Conservation (phyloP, 2,113 vertebrate genomes). For the Callionymus lyra region DNA sequence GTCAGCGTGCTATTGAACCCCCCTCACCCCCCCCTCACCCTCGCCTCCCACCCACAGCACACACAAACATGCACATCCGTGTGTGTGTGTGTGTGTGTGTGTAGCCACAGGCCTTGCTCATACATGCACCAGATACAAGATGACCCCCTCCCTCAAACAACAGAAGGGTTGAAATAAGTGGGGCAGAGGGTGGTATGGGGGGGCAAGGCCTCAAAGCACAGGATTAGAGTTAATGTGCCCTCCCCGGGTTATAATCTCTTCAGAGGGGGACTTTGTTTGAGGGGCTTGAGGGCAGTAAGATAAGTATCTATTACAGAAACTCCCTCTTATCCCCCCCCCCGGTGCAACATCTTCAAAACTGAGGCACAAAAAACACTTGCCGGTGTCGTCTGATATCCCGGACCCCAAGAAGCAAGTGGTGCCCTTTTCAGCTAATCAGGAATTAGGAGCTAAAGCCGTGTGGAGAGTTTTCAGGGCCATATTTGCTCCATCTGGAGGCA, state of each 20-base stretch:
- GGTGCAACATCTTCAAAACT: slow-evolving; percentile 58
- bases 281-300: slow-evolving; percentile 71
- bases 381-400: slow-evolving; percentile 65
- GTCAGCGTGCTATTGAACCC: slow-evolving; percentile 63
- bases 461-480: slow-evolving; percentile 63
- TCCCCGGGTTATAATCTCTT: slow-evolving; percentile 78
- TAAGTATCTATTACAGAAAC: slow-evolving; percentile 81
- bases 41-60: slow-evolving; percentile 19
- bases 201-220: slow-evolving; percentile 68
- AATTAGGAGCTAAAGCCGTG: slow-evolving; percentile 70
- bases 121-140: slow-evolving; percentile 60
- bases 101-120: slow-evolving; percentile 64
- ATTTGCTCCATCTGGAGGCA: slow-evolving; percentile 73
- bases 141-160: slow-evolving; percentile 42
- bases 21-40: slow-evolving; percentile 32
- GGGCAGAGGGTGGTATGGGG: slow-evolving; percentile 57
- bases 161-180: slow-evolving; percentile 68
- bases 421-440: slow-evolving; percentile 72
- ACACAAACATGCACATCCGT: slow-evolving; percentile 33
- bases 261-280: slow-evolving; percentile 76
- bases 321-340: slow-evolving; percentile 60
- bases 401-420: slow-evolving; percentile 66
- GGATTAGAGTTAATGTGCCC: slow-evolving; percentile 82
- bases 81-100: slow-evolving; percentile 26
- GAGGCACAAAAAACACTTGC: slow-evolving; percentile 69